Base-by-base conservation (phyloP, 1,140 invertebrate genomes). In the Stenopsyche tienmushanensis region DNA sequence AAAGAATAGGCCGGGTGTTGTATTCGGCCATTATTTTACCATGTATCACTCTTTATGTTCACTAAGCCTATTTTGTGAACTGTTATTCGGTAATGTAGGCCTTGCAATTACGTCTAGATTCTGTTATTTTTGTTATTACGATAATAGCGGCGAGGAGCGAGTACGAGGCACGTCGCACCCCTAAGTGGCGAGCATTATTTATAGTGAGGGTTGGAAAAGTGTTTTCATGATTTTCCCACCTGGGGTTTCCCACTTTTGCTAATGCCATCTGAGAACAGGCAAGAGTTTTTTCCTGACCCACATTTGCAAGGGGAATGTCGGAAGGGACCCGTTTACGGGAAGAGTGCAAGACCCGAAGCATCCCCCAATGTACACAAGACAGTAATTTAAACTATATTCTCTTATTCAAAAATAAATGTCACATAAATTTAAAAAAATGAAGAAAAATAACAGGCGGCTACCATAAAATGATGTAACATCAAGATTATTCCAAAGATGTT, bases 191-290 rank as follows among this genome's bases (percentile, higher is more conserved):
- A 21, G 18, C 44, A 50, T 62, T 62, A 62, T 50, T 62, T 62
- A 62, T 50, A 62, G 42, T 62, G 29, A 50, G 59, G 59, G 59
- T 62, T 18, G 59, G 44, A 21, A 50, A 50, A 62, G 59, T 62
- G 59, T 62, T 62, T 50, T 50, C 47, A 26, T 34, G 26, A 50
- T 62, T 62, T 62, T 62, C 59, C 59, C 59, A 62, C 59, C 59
- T 62, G 59, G 24, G 59, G 59, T 62, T 62, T 49, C 57, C 39
- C 45, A 26, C 57, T 54, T 54, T 25, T 54, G 52, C 52, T 54
- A 54, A 54, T 54, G 52, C 52, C 52, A 29, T 54, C 52, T 21
- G 13, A 21, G 52, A 2, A 18, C 10, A 47, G 44, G 44, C 7
- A 15, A 47, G 44, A 47, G 44, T 49, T 54, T 54, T 54, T 54